Percentiles rank a stretch among this genome's conserved stretches.
Conservation (phyloP, 2,888 invertebrate species). For the Drosophila monieri region DNA sequence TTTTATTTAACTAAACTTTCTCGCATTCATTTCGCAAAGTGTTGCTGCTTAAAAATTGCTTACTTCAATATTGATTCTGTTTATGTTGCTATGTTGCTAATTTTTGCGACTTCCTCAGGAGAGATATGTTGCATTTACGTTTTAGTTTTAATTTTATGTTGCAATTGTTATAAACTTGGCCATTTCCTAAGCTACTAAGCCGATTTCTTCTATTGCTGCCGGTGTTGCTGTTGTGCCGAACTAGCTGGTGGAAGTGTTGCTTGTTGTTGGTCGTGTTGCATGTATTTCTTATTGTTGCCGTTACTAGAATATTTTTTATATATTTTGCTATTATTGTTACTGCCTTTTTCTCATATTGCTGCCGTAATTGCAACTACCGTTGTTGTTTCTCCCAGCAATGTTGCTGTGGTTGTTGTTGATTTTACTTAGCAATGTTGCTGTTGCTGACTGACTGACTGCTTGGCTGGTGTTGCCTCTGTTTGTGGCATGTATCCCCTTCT, state of each 20-base stretch:
- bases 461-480: conserved; percentile 16
- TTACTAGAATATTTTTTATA: not conserved
- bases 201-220: not conserved
- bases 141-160: not conserved
- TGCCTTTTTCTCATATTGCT: conserved; percentile 25
- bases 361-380: conserved; percentile 2
- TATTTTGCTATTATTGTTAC: not conserved
- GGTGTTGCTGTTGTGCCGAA: not conserved
- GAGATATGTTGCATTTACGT: no score
- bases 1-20: conserved; percentile 2
- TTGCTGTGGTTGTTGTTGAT: not conserved
- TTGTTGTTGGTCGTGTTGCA: not conserved
- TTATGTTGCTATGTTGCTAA: not conserved
- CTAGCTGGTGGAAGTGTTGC: not conserved
- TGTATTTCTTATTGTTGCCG: not conserved
- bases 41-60: not conserved
- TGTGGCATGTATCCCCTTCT: conserved; percentile 62
- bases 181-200: no score
- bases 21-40: not conserved
- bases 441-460: conserved; percentile 3
- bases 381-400: not conserved
- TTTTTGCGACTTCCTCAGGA: no score
- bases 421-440: not conserved
- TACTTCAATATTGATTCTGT: not conserved
- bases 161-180: not conserved